Evolutionary conservation across 2,888 invertebrate genomes (phyloP), one percentile per base, ranked within the genome.

Genomic region (Noctua janthe): DNA sequence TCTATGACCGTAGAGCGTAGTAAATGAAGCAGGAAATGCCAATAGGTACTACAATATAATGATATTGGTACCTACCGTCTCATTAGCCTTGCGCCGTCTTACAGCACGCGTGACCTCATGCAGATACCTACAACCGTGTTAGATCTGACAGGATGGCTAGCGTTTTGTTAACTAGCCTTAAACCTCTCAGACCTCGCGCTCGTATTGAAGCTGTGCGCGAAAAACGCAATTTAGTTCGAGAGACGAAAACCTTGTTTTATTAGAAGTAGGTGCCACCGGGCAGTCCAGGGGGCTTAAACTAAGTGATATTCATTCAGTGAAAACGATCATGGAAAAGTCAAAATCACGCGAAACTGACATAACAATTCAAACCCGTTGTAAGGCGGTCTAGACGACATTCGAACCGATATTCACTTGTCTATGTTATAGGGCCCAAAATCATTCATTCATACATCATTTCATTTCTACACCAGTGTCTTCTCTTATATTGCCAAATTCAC

Each of bases 21-120:
- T 59, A 43, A 74, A 29, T 51, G 20, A 66, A 67, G 54, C 51
- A 29, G n/a, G n/a, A 66, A 76, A 47, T 54, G n/a, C 47, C 20
- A 76, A 6, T 56, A 47, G 10, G 1, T 47, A 54, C 6, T 35
- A 23, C 43, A 56, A 59, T 23, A 47, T 67, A 20, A 15, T n/a
- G 47, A 67, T 56, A 35, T 66, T 35, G 15, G 15, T 67, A 56
- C 1, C 29, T 35, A 54, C 4, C n/a, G 35, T 10, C 17, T 59
- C 59, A 51, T 35, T 43, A 23, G 17, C 29, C 29, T 43, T 78
- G 29, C 10, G 51, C 20, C 8, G 23, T 35, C 49, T 20, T 15
- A 13, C n/a, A 51, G 15, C 29, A 10, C 78, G 23, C 43, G n/a
- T 62, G 35, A 80, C 62, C 51, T 43, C 64, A 54, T 3, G 0